Base-by-base conservation (phyloP, 2,113 vertebrate species). In the Sebastes schlegelii region DNA sequence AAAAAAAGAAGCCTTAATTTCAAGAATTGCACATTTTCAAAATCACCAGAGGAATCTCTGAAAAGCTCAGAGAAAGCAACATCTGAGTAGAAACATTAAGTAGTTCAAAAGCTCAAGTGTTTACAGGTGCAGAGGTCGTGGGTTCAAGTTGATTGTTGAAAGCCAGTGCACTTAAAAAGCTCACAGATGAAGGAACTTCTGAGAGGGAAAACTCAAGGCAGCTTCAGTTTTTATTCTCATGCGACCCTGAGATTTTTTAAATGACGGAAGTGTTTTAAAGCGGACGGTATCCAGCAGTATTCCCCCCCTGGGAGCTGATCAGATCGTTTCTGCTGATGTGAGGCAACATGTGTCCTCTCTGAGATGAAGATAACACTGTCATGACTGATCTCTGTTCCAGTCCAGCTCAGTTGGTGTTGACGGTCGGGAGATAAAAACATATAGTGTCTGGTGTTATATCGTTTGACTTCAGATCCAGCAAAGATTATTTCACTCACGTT, bases 41-140 rank as follows among this genome's bases (percentile, higher is more conserved):
- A 69, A 52, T 45, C 42, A 43, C 16, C 14, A 2, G 13, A 55
- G n/a, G 61, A 55, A 26, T 64, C 21, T 65, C 40, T 45, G 34
- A 55, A 45, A 66, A 26, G n/a, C 62, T 52, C 48, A 54, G 17
- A 16, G 19, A 49, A 40, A 10, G n/a, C 6, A 16, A 21, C 4
- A 40, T 60, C 42, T 46, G 1, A 16, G 6, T 5, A 10, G 6
- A 79, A 17, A 55, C 48, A 48, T 72, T 9, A 26, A 43, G 43
- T 14, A 61, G 46, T 54, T 69, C 16, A 42, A 82, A 69, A 48
- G 5, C 42, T 16, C 2, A 71, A 77, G 67, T 14, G 66, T 58
- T 71, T 17, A 42, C 60, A 65, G 66, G 23, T 51, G 60, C 64
- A 52, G 57, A 54, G 17, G 65, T 42, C 1, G 4, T 2, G 2